These are phyloP conservation scores for Mirounga angustirostris DNA, from an alignment of 2,113 vertebrate species.

Conservation along the genomic window DNA sequence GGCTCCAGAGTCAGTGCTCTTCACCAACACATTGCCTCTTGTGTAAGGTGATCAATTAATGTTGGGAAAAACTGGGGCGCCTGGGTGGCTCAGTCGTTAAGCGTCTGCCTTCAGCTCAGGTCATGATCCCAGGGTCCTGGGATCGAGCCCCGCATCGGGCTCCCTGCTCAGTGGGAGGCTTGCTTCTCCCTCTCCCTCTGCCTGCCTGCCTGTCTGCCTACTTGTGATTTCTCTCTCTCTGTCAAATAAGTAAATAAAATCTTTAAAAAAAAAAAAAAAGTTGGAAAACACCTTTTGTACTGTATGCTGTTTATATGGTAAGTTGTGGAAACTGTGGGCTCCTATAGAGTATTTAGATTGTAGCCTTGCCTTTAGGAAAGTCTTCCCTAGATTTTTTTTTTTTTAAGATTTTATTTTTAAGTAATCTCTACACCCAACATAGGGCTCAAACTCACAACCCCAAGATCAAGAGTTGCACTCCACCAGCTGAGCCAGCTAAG, in stretches of 20 bases:
- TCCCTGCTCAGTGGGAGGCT: no score
- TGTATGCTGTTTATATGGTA: not conserved
- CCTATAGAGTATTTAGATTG: not conserved
- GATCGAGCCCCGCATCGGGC: no score
- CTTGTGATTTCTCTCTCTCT: no score
- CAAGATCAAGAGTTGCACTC: not conserved
- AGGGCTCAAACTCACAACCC: not conserved
- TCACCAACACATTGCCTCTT: not conserved
- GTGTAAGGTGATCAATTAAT: not conserved
- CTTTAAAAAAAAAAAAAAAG: no score
- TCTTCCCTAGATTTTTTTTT: not conserved
- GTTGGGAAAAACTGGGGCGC: not conserved
- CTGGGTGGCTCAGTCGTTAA: no score
- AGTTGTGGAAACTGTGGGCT: not conserved
- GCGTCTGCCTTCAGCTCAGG: no score
- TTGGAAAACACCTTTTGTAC: not conserved
- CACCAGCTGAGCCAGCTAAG: not conserved
- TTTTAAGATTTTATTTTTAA: not conserved
- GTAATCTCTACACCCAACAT: not conserved
- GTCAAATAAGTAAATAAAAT: no score
- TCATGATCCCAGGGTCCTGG: no score
- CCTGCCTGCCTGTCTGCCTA: no score
- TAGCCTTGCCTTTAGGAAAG: conserved; percentile 12
- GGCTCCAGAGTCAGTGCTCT: not conserved
- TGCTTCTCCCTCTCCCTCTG: no score